Evolutionary conservation across 35 echinoderm and acorn worm genomes (phyloP).

Genomic region (Ptychodera flava): DNA sequence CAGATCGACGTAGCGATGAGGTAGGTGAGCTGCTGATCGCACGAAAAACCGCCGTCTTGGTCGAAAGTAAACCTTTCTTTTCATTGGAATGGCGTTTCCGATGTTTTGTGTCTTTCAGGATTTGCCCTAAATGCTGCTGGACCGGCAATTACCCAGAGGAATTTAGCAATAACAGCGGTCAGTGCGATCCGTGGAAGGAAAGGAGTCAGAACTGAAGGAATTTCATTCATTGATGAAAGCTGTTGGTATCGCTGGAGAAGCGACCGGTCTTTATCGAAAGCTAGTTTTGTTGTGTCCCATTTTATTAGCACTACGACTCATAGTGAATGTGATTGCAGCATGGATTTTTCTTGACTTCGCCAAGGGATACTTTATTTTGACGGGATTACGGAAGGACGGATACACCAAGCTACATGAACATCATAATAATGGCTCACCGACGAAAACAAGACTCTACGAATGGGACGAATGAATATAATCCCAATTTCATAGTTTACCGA

Average conservation of each 20-base stretch:
- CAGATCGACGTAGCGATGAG: neutral
- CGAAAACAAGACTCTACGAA: neutral
- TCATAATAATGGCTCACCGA: neutral
- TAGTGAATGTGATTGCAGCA: neutral
- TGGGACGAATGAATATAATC: neutral
- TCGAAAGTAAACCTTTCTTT: neutral
- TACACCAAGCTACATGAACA: neutral
- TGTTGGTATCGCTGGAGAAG: neutral
- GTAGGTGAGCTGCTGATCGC: neutral
- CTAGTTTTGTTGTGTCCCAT: neutral
- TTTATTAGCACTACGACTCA: neutral
- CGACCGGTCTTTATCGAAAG: neutral
- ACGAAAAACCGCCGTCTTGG: neutral
- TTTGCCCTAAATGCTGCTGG: neutral
- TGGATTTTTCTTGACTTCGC: neutral
- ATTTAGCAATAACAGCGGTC: neutral
- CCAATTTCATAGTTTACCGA: neutral
- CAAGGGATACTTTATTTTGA: neutral
- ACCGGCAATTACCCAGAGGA: neutral
- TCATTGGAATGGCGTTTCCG: neutral
- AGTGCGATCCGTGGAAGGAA: neutral
- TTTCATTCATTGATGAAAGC: neutral
- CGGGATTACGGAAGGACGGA: neutral
- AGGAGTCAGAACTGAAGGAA: neutral
- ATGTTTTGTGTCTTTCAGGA: conserved; percentile 1